Evolutionary conservation across 2,113 vertebrate genomes (phyloP).

Genomic region (Coturnix japonica): DNA sequence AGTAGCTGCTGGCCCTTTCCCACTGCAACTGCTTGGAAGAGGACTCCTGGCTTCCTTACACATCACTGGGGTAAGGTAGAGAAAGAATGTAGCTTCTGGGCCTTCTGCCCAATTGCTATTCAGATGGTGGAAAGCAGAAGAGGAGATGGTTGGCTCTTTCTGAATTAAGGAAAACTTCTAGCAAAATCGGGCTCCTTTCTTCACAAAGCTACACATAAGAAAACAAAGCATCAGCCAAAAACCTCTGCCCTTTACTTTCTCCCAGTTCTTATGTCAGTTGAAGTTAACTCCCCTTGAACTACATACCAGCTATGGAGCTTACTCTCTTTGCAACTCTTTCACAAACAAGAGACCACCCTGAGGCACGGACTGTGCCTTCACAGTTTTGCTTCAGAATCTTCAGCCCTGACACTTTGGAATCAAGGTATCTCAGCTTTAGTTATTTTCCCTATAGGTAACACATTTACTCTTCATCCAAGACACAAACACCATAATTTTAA

Average conservation of each 20-base stretch:
- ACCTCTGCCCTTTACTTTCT: conserved; percentile 31
- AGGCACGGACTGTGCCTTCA: neutral
- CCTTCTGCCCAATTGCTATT: conserved; percentile 42
- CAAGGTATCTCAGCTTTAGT: neutral
- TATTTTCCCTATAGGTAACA: neutral
- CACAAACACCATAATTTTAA: neutral
- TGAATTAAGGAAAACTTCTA: conserved; percentile 31
- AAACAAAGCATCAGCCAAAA: conserved; percentile 48
- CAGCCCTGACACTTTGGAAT: neutral
- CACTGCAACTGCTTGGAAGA: conserved; percentile 43
- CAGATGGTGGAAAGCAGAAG: conserved; percentile 33
- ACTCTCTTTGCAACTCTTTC: neutral
- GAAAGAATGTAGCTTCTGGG: conserved; percentile 62
- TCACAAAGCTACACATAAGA: conserved; percentile 11
- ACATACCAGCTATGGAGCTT: neutral
- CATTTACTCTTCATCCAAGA: neutral
- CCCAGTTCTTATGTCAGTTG: neutral
- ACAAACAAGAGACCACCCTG: rapidly evolving
- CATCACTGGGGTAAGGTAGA: conserved; percentile 51
- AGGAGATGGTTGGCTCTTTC: conserved; percentile 46
- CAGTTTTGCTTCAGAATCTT: neutral
- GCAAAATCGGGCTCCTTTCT: conserved; percentile 36
- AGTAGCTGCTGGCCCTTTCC: conserved; percentile 59
- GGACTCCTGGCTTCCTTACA: conserved; percentile 47
- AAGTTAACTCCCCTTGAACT: conserved; percentile 34